A percentile compares a stretch with the other conserved stretches of the same genome.
These are phyloP conservation scores for Nasonovia ribisnigri DNA, from an alignment of 2,888 invertebrate genomes.

Conservation along the genomic window DNA sequence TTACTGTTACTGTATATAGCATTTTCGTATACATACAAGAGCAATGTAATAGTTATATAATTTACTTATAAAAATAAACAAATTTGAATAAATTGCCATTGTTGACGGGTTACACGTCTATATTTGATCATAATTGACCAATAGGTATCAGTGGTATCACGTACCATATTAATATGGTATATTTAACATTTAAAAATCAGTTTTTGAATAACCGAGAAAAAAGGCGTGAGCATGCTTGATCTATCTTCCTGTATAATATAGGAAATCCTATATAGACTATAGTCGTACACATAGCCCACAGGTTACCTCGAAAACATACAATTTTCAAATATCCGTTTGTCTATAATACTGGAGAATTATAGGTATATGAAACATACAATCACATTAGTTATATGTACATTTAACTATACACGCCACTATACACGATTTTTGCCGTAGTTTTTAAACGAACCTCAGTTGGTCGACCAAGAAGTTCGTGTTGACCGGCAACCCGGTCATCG, in stretches of 20 bases:
- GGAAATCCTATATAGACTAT: neutral
- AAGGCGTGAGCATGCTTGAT: no score
- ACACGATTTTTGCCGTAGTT: neutral
- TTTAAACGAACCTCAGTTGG: neutral
- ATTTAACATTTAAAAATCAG: no score
- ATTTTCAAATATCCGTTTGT: neutral
- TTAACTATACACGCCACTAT: neutral
- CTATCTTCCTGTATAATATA: neutral
- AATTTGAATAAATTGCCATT: no score
- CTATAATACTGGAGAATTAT: neutral
- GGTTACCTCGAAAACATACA: neutral
- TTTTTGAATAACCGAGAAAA: no score
- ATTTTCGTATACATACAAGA: no score
- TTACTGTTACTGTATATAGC: no score
- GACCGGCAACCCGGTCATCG: slow-evolving; percentile 30
- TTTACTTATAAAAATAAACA: no score
- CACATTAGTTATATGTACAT: neutral
- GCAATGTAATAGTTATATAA: no score
- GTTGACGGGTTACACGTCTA: no score
- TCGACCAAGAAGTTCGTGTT: neutral
- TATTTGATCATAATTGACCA: no score
- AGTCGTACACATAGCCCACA: neutral
- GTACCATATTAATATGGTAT: no score
- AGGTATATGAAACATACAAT: neutral
- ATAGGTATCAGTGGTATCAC: no score